These are phyloP conservation scores for Myanophis thanlyinensis DNA, from an alignment of 2,113 vertebrate genomes.

Conservation along the genomic window DNA sequence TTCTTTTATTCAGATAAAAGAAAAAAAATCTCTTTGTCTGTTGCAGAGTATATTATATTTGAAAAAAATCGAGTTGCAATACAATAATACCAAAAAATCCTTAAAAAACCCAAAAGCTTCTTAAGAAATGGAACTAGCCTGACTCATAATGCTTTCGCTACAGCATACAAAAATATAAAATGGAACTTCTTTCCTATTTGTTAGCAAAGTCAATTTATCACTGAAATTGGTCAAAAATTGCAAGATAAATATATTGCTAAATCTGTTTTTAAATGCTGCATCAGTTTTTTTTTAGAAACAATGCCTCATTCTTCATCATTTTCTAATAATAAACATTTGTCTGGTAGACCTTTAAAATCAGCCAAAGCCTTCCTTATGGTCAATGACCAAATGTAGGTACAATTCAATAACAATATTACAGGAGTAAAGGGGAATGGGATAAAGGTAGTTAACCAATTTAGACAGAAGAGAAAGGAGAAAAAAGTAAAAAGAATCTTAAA, in stretches of 20 bases:
- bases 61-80: background rate
- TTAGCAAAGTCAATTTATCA: background rate
- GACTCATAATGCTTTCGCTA: background rate
- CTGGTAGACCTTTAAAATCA: background rate
- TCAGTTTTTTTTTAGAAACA: background rate
- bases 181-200: background rate
- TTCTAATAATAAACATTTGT: background rate
- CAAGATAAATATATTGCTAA: background rate
- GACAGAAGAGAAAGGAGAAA: background rate
- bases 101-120: constrained; percentile 1
- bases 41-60: background rate
- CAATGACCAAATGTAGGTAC: background rate
- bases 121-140: background rate
- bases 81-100: background rate
- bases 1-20: constrained; percentile 13
- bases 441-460: background rate
- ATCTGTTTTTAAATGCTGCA: background rate
- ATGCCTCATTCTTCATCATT: background rate
- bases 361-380: background rate
- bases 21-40: background rate
- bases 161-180: background rate
- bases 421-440: background rate
- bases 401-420: background rate
- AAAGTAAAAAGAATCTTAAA: background rate
- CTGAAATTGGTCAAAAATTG: background rate